Evolutionary conservation across 1,140 invertebrate genomes (phyloP), one percentile per base, ranked within the genome.

Genomic region (Neotoxoptera formosana): DNA sequence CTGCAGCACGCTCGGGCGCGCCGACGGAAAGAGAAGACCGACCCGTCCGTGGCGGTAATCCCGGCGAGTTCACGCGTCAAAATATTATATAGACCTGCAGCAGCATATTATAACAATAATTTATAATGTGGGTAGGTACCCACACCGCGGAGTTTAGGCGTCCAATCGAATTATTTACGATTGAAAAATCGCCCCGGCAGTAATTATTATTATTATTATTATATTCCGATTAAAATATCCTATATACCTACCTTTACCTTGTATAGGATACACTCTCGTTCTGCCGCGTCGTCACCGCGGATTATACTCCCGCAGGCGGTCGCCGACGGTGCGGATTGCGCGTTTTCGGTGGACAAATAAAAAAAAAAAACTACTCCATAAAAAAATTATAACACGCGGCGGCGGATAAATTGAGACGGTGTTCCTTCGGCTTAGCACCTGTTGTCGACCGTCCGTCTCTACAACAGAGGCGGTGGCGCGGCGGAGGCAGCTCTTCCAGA

Each of bases 381-480:
- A 41, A 25, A 45, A 41, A 25, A 84, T 45, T 41, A 36, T 36
- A 25, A 23, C 34, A 41, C 23, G 23, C 36, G 21, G 60, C 7
- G 36, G 60, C 34, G 2, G 9, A 56, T 23, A 25, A 36, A 56
- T 53, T 23, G 34, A 89, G 48, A 56, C 88, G 34, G n/a, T 8
- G n/a, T 51, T 88, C 21, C 48, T 21, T 53, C 51, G 48, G 88
- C n/a, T 89, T 53, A 89, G 21, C 88, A 89, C 88, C 88, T 89
- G 88, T 89, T 89, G 88, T 89, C 48, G n/a, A 21, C 14, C n/a
- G 87, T 30, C 41, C 41, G 21, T 76, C 60, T 67, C 30, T 17
- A n/a, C n/a, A 67, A 30, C 2, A 14, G 14, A 7, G 17, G 17
- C n/a, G n/a, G 17, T 20, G 48, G n/a, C 34, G 30, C 34, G 30